A percentile compares a stretch with the other conserved stretches of the same genome.
Evolutionary conservation across 1,140 invertebrate species (phyloP).

Genomic region (Pantala flavescens): DNA sequence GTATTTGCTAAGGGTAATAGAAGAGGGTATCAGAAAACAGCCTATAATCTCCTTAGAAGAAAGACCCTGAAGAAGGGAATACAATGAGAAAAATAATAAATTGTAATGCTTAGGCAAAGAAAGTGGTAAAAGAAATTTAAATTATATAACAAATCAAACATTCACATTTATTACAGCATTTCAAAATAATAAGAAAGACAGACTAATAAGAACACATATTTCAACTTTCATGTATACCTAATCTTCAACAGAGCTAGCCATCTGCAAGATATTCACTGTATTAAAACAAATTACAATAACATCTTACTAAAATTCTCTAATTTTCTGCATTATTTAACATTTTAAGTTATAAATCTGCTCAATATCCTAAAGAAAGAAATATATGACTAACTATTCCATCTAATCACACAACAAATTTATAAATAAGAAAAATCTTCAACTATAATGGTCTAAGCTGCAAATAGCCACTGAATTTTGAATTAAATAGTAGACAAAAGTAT

Average conservation of each 20-base stretch:
- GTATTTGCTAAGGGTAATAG: not conserved
- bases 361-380: not conserved
- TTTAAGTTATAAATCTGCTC: slow-evolving; percentile 1
- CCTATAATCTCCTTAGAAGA: not conserved
- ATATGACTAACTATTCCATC: slow-evolving; percentile 10
- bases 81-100: slow-evolving; percentile 6
- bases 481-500: not conserved
- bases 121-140: not conserved
- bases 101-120: not conserved
- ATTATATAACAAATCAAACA: not conserved
- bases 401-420: not conserved
- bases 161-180: not conserved
- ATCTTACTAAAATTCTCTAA: not conserved
- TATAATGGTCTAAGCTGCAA: not conserved
- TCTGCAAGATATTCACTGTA: slow-evolving; percentile 6
- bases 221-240: not conserved
- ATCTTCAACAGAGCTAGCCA: slow-evolving; percentile 8
- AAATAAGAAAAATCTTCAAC: not conserved
- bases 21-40: not conserved
- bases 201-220: not conserved
- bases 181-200: not conserved
- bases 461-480: slow-evolving; percentile 2
- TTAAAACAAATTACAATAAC: slow-evolving; percentile 10
- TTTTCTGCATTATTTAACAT: not conserved
- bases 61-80: not conserved